Conservation (phyloP, 2,797 vertebrate species). For the Paguma larvata region DNA sequence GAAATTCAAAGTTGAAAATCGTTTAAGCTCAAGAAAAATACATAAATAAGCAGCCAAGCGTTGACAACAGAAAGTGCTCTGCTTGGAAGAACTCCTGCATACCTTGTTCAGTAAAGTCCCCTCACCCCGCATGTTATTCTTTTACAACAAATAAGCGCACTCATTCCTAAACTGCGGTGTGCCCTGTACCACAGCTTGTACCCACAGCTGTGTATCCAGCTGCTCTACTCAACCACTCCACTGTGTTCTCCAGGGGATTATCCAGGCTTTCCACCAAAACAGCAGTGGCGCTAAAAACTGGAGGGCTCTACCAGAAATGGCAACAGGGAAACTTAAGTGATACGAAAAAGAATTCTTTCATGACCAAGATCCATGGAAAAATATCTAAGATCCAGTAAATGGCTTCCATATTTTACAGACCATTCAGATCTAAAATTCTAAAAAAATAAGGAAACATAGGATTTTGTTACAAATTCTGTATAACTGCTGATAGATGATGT, state of each 20-base stretch:
- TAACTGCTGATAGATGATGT: neutral
- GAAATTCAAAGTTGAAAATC: slow-evolving; percentile 62
- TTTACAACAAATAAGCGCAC: neutral
- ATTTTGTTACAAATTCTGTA: neutral
- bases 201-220: neutral
- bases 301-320: neutral
- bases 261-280: slow-evolving; percentile 8
- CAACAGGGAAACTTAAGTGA: neutral
- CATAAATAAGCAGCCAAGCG: neutral
- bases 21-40: slow-evolving; percentile 12
- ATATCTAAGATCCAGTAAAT: neutral
- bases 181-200: neutral
- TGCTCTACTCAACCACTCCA: neutral
- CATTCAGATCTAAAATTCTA: neutral
- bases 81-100: neutral
- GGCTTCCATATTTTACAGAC: slow-evolving; percentile 36
- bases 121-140: neutral
- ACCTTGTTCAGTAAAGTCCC: neutral
- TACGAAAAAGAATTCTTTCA: neutral
- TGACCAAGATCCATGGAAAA: neutral
- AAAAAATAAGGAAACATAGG: neutral
- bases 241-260: neutral
- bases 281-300: neutral
- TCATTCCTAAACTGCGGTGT: neutral
- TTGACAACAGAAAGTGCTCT: neutral